Percentiles rank a stretch among this genome's conserved stretches.
Conservation (phyloP, 1,140 invertebrate genomes). For the Carposina sasakii region DNA sequence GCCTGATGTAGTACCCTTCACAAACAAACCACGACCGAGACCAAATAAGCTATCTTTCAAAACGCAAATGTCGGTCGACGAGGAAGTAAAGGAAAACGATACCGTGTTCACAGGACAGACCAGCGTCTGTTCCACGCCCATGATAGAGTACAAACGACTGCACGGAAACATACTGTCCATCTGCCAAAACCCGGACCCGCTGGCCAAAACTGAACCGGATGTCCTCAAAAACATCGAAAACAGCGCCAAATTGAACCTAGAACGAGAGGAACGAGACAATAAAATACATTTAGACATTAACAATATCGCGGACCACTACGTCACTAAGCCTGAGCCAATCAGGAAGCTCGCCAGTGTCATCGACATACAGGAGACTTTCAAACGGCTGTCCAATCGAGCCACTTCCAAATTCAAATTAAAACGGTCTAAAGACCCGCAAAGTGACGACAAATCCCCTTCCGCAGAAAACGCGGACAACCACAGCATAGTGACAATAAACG, state of each 20-base stretch:
- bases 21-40: slow-evolving; percentile 63
- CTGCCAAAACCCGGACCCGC: slow-evolving; percentile 73
- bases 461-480: slow-evolving; percentile 48
- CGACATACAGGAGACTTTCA: slow-evolving; percentile 73
- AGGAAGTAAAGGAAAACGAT: slow-evolving; percentile 60
- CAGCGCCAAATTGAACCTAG: slow-evolving; percentile 35
- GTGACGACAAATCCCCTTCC: slow-evolving; percentile 58
- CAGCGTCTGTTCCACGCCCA: slow-evolving; percentile 82
- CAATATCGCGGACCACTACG: slow-evolving; percentile 63
- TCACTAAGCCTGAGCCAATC: slow-evolving; percentile 60
- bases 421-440: slow-evolving; percentile 55
- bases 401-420: slow-evolving; percentile 63
- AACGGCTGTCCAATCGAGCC: slow-evolving; percentile 68
- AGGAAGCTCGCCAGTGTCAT: slow-evolving; percentile 66
- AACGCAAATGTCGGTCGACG: slow-evolving; percentile 72
- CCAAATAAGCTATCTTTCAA: slow-evolving; percentile 75
- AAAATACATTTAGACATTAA: slow-evolving; percentile 55
- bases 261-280: slow-evolving; percentile 55
- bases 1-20: slow-evolving; percentile 69
- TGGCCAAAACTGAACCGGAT: slow-evolving; percentile 51
- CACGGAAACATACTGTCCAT: slow-evolving; percentile 82
- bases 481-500: slow-evolving; percentile 80
- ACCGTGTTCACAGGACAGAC: slow-evolving; percentile 73
- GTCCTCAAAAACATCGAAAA: slow-evolving; percentile 56
- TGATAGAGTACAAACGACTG: slow-evolving; percentile 81